These are phyloP conservation scores for Alauda arvensis DNA, from an alignment of 2,797 vertebrate genomes.

Conservation along the genomic window DNA sequence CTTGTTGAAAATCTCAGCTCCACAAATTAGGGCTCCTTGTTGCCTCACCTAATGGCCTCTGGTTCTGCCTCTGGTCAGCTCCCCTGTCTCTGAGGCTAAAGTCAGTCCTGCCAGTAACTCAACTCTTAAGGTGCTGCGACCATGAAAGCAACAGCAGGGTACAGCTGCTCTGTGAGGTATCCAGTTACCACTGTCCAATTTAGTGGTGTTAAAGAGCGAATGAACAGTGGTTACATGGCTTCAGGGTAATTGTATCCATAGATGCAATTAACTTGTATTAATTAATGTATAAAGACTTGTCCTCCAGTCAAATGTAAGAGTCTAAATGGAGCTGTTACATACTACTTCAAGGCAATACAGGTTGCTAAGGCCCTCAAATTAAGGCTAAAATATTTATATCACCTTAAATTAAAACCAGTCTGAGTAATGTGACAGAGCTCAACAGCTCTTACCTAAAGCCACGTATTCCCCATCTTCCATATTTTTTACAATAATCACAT, in stretches of 20 bases:
- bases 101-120: background rate
- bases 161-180: background rate
- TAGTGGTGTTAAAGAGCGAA: background rate
- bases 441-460: slow-evolving; percentile 68
- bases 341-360: background rate
- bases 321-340: background rate
- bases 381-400: background rate
- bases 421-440: background rate
- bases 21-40: background rate
- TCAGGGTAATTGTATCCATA: background rate
- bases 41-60: background rate
- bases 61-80: background rate
- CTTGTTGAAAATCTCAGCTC: background rate
- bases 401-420: background rate
- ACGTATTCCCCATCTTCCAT: slow-evolving; percentile 67
- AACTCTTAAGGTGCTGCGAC: background rate
- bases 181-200: background rate
- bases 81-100: background rate
- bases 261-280: background rate
- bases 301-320: background rate
- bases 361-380: background rate
- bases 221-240: background rate
- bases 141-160: background rate
- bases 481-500: slow-evolving; percentile 75
- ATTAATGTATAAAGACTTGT: background rate